Conservation (phyloP, 2,113 vertebrate species). For the Salvator merianae region DNA sequence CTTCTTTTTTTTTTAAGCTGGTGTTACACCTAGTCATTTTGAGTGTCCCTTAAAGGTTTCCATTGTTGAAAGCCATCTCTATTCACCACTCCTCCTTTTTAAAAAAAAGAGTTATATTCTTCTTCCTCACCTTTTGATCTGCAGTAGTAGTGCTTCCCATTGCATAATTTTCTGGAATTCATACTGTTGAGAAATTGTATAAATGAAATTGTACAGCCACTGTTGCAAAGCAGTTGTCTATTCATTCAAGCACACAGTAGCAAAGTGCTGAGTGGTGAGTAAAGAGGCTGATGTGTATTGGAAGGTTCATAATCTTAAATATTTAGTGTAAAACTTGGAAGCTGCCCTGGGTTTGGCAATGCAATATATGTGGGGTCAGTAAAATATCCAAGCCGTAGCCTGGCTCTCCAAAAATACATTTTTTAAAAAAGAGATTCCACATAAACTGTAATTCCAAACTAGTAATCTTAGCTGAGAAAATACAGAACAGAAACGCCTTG, state of each 20-base stretch:
- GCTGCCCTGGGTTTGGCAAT: not conserved
- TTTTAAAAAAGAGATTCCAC: too few relatives aligned
- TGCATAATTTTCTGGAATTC: too few relatives aligned
- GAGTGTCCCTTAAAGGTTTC: too few relatives aligned
- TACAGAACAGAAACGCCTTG: not conserved
- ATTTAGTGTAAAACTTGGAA: not conserved
- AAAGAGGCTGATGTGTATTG: not conserved
- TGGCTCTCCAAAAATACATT: too few relatives aligned
- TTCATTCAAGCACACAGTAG: not conserved
- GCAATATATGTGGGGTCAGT: not conserved
- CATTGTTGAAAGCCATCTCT: too few relatives aligned
- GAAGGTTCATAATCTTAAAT: not conserved
- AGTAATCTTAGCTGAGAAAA: not conserved
- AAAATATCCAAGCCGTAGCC: not conserved
- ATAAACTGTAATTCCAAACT: slow-evolving; percentile 18
- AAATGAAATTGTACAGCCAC: not conserved
- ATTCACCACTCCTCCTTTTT: too few relatives aligned
- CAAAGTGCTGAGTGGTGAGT: not conserved
- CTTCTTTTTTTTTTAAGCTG: too few relatives aligned
- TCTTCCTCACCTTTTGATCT: too few relatives aligned
- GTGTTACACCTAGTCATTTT: too few relatives aligned
- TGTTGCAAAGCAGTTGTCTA: not conserved
- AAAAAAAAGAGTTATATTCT: too few relatives aligned
- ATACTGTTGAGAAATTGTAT: not conserved
- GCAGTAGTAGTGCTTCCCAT: too few relatives aligned